Percentiles rank a stretch among this genome's conserved stretches.
Evolutionary conservation across 64 coral and sea anemone genomes (phyloP).

Genomic region (Montipora foliosa): DNA sequence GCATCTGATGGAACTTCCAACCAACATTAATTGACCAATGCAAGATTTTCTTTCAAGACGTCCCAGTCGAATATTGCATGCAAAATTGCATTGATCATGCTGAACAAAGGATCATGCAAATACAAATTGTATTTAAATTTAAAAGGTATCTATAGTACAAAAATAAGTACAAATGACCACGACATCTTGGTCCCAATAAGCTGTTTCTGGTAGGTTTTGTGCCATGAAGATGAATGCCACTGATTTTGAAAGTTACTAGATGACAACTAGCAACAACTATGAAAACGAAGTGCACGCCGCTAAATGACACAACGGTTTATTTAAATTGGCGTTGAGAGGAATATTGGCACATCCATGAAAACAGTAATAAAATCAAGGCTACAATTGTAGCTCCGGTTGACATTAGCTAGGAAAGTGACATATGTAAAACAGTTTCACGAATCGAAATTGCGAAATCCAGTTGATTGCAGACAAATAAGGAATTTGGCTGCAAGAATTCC

Average conservation of each 20-base stretch:
- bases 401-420: not conserved
- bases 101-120: too few species aligned
- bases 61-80: too few species aligned
- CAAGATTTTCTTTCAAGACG: too few species aligned
- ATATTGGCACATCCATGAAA: constrained; percentile 24
- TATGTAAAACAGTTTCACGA: not conserved
- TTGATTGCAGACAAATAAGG: not conserved
- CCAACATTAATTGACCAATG: too few species aligned
- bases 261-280: not conserved
- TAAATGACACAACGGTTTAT: constrained; percentile 17
- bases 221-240: too few species aligned
- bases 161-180: not conserved
- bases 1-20: too few species aligned
- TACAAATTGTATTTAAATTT: too few species aligned
- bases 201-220: not conserved
- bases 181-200: not conserved
- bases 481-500: not conserved
- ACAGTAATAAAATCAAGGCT: not conserved
- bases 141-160: not conserved
- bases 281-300: constrained; percentile 13
- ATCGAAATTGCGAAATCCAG: not conserved
- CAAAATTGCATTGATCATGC: too few species aligned
- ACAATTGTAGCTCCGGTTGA: not conserved
- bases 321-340: not conserved
- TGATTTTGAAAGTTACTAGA: not conserved